phyloP scores from a whole-genome alignment of 2,113 vertebrate genomes.

The Condylura cristata region DNA sequence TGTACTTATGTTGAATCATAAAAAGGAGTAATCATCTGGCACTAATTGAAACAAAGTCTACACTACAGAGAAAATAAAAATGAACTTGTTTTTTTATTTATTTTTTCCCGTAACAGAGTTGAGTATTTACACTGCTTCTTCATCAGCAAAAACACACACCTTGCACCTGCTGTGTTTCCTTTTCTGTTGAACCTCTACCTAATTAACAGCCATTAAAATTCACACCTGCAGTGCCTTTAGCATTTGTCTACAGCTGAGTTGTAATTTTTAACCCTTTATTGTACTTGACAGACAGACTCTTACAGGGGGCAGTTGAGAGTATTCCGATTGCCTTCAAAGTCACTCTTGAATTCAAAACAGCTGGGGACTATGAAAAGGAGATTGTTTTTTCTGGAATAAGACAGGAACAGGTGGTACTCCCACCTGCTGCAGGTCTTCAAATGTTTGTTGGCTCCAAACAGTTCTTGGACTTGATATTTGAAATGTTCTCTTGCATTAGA shows the following conservation, averaged over 20 bases:
- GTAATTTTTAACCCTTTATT: conserved; percentile 61
- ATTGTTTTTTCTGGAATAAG: conserved; percentile 56
- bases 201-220: conserved; percentile 72
- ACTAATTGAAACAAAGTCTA: conserved; percentile 62
- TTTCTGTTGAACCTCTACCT: conserved; percentile 60
- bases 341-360: conserved; percentile 46
- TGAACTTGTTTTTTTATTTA: conserved; percentile 50
- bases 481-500: conserved; percentile 47
- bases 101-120: conserved; percentile 16
- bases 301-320: not conserved
- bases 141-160: conserved; percentile 58
- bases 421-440: conserved; percentile 68
- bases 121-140: conserved; percentile 63
- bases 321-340: conserved; percentile 49
- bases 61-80: conserved; percentile 55
- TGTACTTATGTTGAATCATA: conserved; percentile 47
- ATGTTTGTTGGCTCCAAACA: conserved; percentile 30
- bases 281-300: not conserved
- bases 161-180: conserved; percentile 55
- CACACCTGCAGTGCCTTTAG: conserved; percentile 41
- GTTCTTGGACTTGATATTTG: conserved; percentile 59
- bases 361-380: conserved; percentile 27
- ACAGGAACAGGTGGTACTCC: conserved; percentile 57
- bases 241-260: not conserved
- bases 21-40: conserved; percentile 55